Percentiles rank a stretch among this genome's conserved stretches.
Conservation (phyloP, 2,797 vertebrate genomes). For the Hyperoplus immaculatus region DNA sequence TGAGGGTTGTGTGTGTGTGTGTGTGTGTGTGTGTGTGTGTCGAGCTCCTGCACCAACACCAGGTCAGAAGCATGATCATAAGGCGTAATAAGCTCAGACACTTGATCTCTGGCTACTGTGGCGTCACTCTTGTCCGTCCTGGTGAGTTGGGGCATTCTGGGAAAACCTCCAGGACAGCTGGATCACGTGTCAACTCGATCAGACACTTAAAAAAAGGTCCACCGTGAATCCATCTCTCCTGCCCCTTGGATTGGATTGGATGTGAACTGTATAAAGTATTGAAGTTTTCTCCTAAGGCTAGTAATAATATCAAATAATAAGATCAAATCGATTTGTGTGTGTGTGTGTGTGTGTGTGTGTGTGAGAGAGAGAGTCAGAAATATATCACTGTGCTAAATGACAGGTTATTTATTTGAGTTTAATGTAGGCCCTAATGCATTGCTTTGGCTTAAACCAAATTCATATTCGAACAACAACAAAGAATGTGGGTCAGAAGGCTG, state of each 20-base stretch:
- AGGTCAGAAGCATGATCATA: constrained; percentile 41
- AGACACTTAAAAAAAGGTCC: constrained; percentile 42
- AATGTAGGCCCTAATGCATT: neutral
- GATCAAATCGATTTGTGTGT: neutral
- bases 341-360: neutral
- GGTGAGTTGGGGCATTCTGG: constrained; percentile 54
- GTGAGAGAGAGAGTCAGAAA: neutral
- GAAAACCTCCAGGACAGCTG: constrained; percentile 42
- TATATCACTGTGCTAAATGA: neutral
- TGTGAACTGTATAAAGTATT: constrained; percentile 16
- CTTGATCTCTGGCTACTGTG: constrained; percentile 55
- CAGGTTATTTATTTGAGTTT: neutral
- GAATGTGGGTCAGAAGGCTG: neutral
- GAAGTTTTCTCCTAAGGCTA: constrained; percentile 4
- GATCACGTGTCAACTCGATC: constrained; percentile 29
- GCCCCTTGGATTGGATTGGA: constrained; percentile 28
- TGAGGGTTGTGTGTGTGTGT: constrained; percentile 3
- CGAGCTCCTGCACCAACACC: neutral
- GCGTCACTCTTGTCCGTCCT: constrained; percentile 55
- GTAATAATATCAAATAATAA: neutral
- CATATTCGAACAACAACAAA: neutral
- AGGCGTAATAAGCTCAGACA: constrained; percentile 54
- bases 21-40: constrained; percentile 4
- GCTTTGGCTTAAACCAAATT: neutral
- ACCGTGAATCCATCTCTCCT: constrained; percentile 41